A percentile compares a stretch with the other conserved stretches of the same genome.
phyloP scores from a whole-genome alignment of 2,888 invertebrate species.

The Zaprionus bogoriensis region DNA sequence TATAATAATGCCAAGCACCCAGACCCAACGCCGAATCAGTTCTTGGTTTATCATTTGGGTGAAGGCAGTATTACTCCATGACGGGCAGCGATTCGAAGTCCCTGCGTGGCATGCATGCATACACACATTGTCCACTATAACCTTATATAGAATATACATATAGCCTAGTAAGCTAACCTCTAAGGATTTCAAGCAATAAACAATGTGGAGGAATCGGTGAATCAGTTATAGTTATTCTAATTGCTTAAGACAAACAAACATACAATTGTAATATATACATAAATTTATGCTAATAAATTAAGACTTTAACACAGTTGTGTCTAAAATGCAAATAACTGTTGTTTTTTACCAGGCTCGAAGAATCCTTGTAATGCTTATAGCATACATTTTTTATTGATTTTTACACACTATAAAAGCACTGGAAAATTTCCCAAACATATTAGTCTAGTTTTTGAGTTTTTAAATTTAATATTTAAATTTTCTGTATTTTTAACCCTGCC shows the following conservation, averaged over 20 bases:
- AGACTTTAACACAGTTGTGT: slow-evolving; percentile 28
- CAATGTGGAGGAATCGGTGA: slow-evolving; percentile 1
- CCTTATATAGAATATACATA: slow-evolving; percentile 9
- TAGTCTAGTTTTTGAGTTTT: too few species aligned
- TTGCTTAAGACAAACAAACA: slow-evolving; percentile 4
- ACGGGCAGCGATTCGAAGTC: slow-evolving; percentile 12
- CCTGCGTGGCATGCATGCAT: not conserved
- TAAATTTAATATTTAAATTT: too few species aligned
- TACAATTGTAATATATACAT: slow-evolving; percentile 36
- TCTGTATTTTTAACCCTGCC: too few species aligned
- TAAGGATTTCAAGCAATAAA: slow-evolving; percentile 37
- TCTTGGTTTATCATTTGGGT: slow-evolving; percentile 2
- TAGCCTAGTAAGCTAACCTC: slow-evolving; percentile 43
- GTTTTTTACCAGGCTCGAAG: not conserved
- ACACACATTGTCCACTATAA: not conserved
- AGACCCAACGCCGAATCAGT: slow-evolving; percentile 1
- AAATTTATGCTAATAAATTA: slow-evolving; percentile 37
- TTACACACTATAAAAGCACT: too few species aligned
- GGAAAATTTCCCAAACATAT: too few species aligned
- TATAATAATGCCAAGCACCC: slow-evolving; percentile 24
- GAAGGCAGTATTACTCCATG: slow-evolving; percentile 60
- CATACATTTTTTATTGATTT: not conserved
- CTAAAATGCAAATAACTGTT: slow-evolving; percentile 1
- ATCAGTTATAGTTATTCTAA: slow-evolving; percentile 14
- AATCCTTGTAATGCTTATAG: too few species aligned